A percentile compares a stretch with the other conserved stretches of the same genome.
Evolutionary conservation across 2,113 vertebrate species (phyloP).

Genomic region (Brachypteracias leptosomus): DNA sequence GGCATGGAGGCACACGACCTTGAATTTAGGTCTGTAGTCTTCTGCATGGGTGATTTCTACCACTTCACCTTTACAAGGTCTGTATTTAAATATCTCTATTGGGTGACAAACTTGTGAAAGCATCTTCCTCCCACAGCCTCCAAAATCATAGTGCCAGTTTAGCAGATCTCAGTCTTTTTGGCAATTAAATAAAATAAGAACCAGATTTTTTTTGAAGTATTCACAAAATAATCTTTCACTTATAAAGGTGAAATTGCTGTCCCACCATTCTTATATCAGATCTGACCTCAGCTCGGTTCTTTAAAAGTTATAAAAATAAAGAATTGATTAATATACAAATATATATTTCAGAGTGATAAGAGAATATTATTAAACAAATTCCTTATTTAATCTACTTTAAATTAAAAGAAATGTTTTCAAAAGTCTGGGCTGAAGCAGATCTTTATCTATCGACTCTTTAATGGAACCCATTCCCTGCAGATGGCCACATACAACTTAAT

Average conservation of each 20-base stretch:
- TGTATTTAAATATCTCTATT: not conserved
- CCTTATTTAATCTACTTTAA: slow-evolving; percentile 63
- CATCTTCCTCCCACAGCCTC: slow-evolving; percentile 24
- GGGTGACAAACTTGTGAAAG: not conserved
- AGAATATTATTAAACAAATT: slow-evolving; percentile 57
- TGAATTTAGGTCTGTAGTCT: not conserved
- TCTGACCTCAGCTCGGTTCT: slow-evolving; percentile 54
- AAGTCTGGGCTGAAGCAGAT: slow-evolving; percentile 42
- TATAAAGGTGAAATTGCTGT: not conserved
- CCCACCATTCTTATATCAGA: slow-evolving; percentile 28
- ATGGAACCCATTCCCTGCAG: slow-evolving; percentile 56
- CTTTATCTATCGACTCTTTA: slow-evolving; percentile 50
- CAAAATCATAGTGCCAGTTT: slow-evolving; percentile 44
- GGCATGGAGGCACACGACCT: not conserved
- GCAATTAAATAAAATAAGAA: slow-evolving; percentile 38
- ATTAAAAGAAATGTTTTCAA: slow-evolving; percentile 63
- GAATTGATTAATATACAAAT: slow-evolving; percentile 65
- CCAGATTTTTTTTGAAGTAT: slow-evolving; percentile 31
- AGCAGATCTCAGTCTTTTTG: slow-evolving; percentile 20
- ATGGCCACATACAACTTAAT: slow-evolving; percentile 18
- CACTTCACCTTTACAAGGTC: not conserved
- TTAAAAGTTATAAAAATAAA: slow-evolving; percentile 59
- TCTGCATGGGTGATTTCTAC: not conserved
- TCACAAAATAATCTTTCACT: slow-evolving; percentile 33
- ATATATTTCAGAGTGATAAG: slow-evolving; percentile 53